These are phyloP conservation scores for Conistra vaccinii DNA, from an alignment of 2,888 invertebrate species.

Conservation along the genomic window DNA sequence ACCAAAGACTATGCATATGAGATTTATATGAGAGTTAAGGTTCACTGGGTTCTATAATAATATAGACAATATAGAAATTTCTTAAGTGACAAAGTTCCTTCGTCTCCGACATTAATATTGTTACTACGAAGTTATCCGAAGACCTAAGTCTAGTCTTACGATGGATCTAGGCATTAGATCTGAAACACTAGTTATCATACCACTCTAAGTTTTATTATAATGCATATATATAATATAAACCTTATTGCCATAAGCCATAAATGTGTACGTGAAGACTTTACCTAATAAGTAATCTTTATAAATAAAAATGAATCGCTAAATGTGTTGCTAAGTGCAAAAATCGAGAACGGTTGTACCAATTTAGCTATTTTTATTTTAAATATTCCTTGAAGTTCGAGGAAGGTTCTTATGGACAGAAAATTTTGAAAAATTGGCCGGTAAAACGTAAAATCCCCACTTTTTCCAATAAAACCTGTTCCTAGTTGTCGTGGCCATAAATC, in stretches of 20 bases:
- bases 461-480: too few species aligned
- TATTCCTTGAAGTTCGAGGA: too few species aligned
- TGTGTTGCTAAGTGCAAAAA: too few species aligned
- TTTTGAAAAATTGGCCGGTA: too few species aligned
- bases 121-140: constrained; percentile 37
- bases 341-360: too few species aligned
- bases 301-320: too few species aligned
- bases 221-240: too few species aligned
- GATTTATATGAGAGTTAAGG: constrained; percentile 1
- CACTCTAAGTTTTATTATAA: constrained; percentile 2
- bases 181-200: constrained; percentile 8
- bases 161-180: constrained; percentile 10
- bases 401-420: too few species aligned
- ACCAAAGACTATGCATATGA: not conserved
- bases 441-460: too few species aligned
- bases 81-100: constrained; percentile 33
- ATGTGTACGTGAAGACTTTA: not conserved
- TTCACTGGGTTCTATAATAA: constrained; percentile 10
- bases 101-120: constrained; percentile 15
- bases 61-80: constrained; percentile 24
- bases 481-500: too few species aligned
- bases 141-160: not conserved
- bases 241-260: not conserved
- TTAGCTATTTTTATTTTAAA: too few species aligned
- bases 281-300: not conserved